A percentile compares a stretch with the other conserved stretches of the same genome.
phyloP scores from a whole-genome alignment of 2,797 vertebrate species.

The Silurus aristotelis region DNA sequence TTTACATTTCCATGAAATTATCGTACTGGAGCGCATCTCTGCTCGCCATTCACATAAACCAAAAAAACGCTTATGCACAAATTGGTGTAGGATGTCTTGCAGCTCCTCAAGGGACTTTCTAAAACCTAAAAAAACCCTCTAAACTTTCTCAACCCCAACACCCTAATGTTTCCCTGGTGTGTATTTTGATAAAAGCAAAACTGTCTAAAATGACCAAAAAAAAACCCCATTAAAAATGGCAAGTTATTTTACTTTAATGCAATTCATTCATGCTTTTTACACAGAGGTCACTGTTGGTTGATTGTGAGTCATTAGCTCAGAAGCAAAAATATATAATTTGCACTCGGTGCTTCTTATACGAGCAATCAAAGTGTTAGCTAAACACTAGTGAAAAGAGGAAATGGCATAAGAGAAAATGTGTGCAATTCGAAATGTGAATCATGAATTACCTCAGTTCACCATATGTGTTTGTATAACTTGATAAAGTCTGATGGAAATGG shows the following conservation, averaged over 20 bases:
- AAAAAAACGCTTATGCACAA: slow-evolving; percentile 1
- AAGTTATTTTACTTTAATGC: background rate
- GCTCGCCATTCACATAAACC: background rate
- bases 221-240: no score
- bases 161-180: background rate
- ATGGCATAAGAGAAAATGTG: slow-evolving; percentile 16
- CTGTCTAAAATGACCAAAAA: background rate
- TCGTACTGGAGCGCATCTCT: background rate
- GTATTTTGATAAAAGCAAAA: slow-evolving; percentile 8
- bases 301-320: background rate
- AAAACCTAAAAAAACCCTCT: no score
- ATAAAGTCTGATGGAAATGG: slow-evolving; percentile 3
- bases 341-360: slow-evolving; percentile 6
- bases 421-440: background rate
- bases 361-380: slow-evolving; percentile 14
- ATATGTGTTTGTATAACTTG: slow-evolving; percentile 1
- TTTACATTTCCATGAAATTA: slow-evolving; percentile 24
- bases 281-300: slow-evolving; percentile 7
- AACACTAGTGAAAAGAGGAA: background rate
- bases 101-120: background rate
- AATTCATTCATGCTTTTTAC: background rate
- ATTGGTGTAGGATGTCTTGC: background rate
- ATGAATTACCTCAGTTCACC: background rate
- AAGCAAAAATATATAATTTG: slow-evolving; percentile 11
- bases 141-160: background rate